A percentile compares a stretch with the other conserved stretches of the same genome.
phyloP scores from a whole-genome alignment of 2,797 vertebrate genomes.

The Phataginus tetradactyla region DNA sequence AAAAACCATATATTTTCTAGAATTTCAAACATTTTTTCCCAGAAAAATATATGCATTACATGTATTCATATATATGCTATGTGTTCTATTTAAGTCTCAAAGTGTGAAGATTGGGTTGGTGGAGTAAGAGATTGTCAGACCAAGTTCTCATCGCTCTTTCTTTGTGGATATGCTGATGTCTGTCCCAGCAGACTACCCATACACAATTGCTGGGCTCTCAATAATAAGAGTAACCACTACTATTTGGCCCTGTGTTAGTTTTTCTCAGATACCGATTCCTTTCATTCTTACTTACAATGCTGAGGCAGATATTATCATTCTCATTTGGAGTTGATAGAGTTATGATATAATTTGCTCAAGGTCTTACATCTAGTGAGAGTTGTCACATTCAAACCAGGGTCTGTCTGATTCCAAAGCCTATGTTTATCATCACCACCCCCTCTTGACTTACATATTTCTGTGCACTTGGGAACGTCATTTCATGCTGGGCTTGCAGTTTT shows the following conservation, averaged over 20 bases:
- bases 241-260: not conserved
- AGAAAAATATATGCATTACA: not conserved
- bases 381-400: not conserved
- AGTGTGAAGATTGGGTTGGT: not conserved
- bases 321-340: not conserved
- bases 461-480: not conserved
- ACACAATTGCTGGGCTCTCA: not conserved
- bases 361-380: not conserved
- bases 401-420: not conserved
- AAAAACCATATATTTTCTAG: not conserved
- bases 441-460: not conserved
- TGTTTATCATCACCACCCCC: not conserved
- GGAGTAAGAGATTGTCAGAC: not conserved
- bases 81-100: slow-evolving; percentile 5
- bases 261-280: not conserved
- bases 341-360: not conserved
- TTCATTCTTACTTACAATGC: not conserved
- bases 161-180: not conserved
- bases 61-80: not conserved
- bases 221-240: not conserved
- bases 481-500: not conserved
- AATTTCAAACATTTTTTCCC: not conserved
- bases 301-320: not conserved
- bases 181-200: not conserved
- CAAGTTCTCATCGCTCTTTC: not conserved